Percentiles rank a stretch among this genome's conserved stretches.
Evolutionary conservation across 2,113 vertebrate genomes (phyloP).

Genomic region (human (Homo sapiens)): GRCh38 chr17:5984001-5984500

Average conservation of each 20-base stretch:
- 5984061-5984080: background rate
- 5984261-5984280: background rate
- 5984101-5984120: conserved; percentile 17
- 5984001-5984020: background rate
- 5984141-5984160: background rate
- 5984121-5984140: background rate
- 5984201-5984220: conserved; percentile 10
- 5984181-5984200: background rate
- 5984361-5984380: background rate
- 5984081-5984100: background rate
- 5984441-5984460: background rate
- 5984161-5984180: conserved; percentile 2
- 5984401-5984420: background rate
- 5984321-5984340: background rate
- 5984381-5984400: background rate
- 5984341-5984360: background rate
- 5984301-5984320: background rate
- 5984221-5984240: background rate
- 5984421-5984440: background rate
- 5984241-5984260: conserved; percentile 6
- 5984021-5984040: background rate
- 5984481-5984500: background rate
- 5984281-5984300: background rate
- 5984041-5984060: background rate
- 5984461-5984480: background rate